Evolutionary conservation across 2,797 vertebrate genomes (phyloP).

Genomic region (Clamator glandarius): DNA sequence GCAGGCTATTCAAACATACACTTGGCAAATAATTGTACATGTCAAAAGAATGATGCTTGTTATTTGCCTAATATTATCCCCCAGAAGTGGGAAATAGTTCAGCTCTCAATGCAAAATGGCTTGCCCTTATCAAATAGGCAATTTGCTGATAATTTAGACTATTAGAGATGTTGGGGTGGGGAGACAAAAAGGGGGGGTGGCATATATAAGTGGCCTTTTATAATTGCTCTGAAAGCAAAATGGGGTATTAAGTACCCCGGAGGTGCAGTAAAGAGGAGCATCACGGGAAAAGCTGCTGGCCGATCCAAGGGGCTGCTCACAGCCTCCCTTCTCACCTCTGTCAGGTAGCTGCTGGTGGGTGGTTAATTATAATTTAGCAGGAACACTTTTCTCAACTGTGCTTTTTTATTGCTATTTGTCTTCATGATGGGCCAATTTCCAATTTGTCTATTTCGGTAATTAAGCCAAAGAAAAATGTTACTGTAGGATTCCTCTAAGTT

Average conservation of each 20-base stretch:
- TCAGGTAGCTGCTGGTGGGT: constrained; percentile 71
- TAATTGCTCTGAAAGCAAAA: constrained; percentile 74
- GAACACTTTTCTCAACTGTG: constrained; percentile 63
- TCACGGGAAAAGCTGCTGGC: constrained; percentile 45
- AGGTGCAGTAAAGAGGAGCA: constrained; percentile 60
- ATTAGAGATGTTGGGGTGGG: constrained; percentile 78
- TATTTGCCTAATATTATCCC: constrained; percentile 81
- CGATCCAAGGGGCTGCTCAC: constrained; percentile 44
- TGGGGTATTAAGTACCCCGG: constrained; percentile 59
- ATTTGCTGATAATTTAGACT: constrained; percentile 79
- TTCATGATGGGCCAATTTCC: constrained; percentile 75
- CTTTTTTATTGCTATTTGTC: constrained; percentile 74
- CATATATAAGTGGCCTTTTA: constrained; percentile 71
- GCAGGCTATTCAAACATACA: constrained; percentile 78
- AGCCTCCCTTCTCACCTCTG: constrained; percentile 70
- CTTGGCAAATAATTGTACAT: constrained; percentile 82
- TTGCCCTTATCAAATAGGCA: constrained; percentile 81
- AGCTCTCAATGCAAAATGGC: constrained; percentile 75
- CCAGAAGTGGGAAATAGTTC: constrained; percentile 76
- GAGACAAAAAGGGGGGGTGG: constrained; percentile 43
- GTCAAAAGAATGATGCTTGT: constrained; percentile 80
- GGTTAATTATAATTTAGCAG: constrained; percentile 78
- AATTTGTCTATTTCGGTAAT: constrained; percentile 74
- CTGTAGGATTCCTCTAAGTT: constrained; percentile 43
- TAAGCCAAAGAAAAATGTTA: constrained; percentile 75